A percentile compares a stretch with the other conserved stretches of the same genome.
Conservation (phyloP, 2,888 invertebrate genomes). For the Chorisops tibialis region DNA sequence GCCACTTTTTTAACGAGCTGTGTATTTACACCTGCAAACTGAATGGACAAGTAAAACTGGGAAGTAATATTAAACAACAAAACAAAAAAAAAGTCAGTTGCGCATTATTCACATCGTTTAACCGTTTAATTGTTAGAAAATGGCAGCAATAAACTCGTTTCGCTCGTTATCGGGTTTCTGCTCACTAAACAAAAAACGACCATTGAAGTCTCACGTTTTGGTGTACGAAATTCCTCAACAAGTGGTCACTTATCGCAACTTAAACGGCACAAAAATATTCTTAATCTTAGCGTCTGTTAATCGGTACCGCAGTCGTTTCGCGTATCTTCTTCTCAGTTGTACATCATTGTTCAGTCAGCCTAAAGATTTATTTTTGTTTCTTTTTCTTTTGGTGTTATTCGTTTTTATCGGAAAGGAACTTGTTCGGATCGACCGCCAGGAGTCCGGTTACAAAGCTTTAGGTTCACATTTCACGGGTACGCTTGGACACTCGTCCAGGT, state of each 20-base stretch:
- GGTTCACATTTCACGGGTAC: too few relatives aligned
- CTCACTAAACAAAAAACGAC: slow-evolving; percentile 3
- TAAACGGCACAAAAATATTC: neutral
- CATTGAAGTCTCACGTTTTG: slow-evolving; percentile 18
- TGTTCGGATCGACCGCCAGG: too few relatives aligned
- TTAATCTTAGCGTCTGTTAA: too few relatives aligned
- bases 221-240: slow-evolving; percentile 18
- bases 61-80: too few relatives aligned
- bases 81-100: neutral
- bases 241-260: slow-evolving; percentile 15
- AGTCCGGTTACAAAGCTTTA: too few relatives aligned
- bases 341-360: too few relatives aligned
- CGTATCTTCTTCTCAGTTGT: too few relatives aligned
- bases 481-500: neutral
- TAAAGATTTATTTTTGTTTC: too few relatives aligned
- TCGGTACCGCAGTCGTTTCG: too few relatives aligned
- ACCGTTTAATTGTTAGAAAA: slow-evolving; percentile 15
- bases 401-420: too few relatives aligned
- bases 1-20: slow-evolving; percentile 1
- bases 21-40: slow-evolving; percentile 6
- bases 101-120: neutral
- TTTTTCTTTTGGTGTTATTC: too few relatives aligned
- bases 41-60: too few relatives aligned
- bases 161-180: neutral
- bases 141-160: slow-evolving; percentile 1